A percentile compares a stretch with the other conserved stretches of the same genome.
These are phyloP conservation scores for Thamnophis sirtalis DNA, from an alignment of 2,113 vertebrate species.

Conservation along the genomic window DNA sequence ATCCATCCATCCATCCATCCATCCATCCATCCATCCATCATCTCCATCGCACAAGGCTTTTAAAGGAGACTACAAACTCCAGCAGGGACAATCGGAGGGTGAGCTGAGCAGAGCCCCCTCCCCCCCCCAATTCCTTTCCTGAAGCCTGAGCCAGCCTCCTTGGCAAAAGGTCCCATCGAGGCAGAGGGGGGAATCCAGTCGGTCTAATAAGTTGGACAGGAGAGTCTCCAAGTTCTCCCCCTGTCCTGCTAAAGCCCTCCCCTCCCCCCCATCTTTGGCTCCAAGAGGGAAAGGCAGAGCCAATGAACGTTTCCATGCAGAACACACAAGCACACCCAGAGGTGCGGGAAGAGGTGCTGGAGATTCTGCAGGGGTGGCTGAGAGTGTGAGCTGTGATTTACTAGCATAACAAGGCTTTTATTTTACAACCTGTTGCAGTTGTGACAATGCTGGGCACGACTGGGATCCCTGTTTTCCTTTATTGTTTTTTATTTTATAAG, in stretches of 20 bases:
- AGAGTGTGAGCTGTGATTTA: not conserved
- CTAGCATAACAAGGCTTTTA: not conserved
- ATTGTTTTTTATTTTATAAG: not conserved
- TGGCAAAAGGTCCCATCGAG: constrained; percentile 1
- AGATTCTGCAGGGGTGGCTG: not conserved
- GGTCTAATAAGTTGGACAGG: constrained; percentile 72
- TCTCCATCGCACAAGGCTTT: not conserved
- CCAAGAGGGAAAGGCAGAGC: constrained; percentile 43
- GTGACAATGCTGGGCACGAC: not conserved
- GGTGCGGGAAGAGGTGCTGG: constrained; percentile 1
- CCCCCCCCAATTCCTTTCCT: constrained; percentile 17
- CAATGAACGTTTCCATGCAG: constrained; percentile 39
- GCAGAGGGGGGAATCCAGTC: constrained; percentile 65
- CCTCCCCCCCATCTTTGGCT: constrained; percentile 37
- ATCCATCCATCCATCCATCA: not conserved
- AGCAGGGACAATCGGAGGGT: not conserved
- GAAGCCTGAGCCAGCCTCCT: not conserved
- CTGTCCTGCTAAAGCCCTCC: constrained; percentile 44
- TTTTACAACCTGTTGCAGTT: not conserved
- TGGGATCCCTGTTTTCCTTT: not conserved
- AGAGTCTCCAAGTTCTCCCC: constrained; percentile 65
- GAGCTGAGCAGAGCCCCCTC: not conserved
- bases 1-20: not conserved
- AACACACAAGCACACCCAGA: constrained; percentile 5
- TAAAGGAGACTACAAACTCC: not conserved